These are phyloP conservation scores for Peromyscus nudipes DNA, from an alignment of 2,797 vertebrate species.

Conservation along the genomic window DNA sequence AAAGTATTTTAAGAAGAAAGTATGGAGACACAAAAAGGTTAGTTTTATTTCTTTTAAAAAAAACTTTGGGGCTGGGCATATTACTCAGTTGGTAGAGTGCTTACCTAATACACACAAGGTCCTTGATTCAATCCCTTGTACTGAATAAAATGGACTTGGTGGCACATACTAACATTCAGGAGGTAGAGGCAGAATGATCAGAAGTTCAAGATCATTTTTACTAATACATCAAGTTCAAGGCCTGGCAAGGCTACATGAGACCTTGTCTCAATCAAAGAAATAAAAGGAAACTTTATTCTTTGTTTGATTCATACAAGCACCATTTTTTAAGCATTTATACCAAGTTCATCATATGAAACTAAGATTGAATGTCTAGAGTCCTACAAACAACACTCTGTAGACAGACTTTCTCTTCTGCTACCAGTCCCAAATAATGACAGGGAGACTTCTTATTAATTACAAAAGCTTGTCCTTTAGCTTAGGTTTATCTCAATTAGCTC, in stretches of 20 bases:
- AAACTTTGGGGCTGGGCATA: neutral
- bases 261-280: neutral
- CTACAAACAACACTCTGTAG: neutral
- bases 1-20: neutral
- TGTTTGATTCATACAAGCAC: neutral
- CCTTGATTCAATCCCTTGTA: neutral
- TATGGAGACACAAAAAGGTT: neutral
- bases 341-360: neutral
- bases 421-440: too few relatives aligned
- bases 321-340: neutral
- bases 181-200: neutral
- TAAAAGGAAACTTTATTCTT: neutral
- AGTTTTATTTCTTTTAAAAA: neutral
- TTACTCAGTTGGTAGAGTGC: neutral
- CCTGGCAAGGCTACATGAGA: neutral
- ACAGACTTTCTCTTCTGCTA: too few relatives aligned
- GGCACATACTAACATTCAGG: neutral
- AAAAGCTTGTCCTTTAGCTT: too few relatives aligned
- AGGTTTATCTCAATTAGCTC: too few relatives aligned
- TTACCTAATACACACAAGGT: neutral
- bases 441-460: too few relatives aligned
- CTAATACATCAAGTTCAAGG: neutral
- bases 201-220: neutral
- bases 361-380: slow-evolving; percentile 1
- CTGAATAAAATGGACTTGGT: neutral